Evolutionary conservation across 2,888 invertebrate genomes (phyloP).

Genomic region (Petrolisthes cinctipes): DNA sequence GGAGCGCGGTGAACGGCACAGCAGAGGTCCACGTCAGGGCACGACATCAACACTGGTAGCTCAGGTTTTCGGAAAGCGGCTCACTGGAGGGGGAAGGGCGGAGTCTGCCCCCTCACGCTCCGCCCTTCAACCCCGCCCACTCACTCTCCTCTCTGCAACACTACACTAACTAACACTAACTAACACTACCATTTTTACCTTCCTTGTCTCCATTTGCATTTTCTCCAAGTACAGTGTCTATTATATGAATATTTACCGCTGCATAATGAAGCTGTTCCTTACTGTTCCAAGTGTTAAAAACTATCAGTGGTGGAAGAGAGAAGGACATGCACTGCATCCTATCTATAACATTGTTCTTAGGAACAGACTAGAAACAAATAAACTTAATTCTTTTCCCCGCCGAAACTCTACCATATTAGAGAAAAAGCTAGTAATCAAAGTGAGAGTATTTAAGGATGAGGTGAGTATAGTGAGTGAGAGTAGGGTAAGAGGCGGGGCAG

Average conservation of each 20-base stretch:
- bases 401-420: no score
- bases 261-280: not conserved
- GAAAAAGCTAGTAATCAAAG: not conserved
- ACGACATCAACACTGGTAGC: constrained; percentile 47
- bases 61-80: constrained; percentile 39
- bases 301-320: not conserved
- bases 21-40: constrained; percentile 42
- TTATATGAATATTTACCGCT: not conserved
- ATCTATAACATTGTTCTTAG: not conserved
- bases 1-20: constrained; percentile 25
- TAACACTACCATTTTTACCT: not conserved
- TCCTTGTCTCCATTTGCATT: not conserved
- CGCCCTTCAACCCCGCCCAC: constrained; percentile 27
- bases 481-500: constrained; percentile 3
- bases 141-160: constrained; percentile 6
- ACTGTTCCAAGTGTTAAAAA: not conserved
- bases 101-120: constrained; percentile 17
- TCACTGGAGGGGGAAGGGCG: not conserved
- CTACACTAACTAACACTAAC: not conserved
- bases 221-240: not conserved
- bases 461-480: not conserved
- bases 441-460: not conserved
- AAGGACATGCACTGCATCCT: not conserved
- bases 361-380: no score
- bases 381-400: no score